These are phyloP conservation scores for Hyalella azteca DNA, from an alignment of 2,888 invertebrate species.

Conservation along the genomic window DNA sequence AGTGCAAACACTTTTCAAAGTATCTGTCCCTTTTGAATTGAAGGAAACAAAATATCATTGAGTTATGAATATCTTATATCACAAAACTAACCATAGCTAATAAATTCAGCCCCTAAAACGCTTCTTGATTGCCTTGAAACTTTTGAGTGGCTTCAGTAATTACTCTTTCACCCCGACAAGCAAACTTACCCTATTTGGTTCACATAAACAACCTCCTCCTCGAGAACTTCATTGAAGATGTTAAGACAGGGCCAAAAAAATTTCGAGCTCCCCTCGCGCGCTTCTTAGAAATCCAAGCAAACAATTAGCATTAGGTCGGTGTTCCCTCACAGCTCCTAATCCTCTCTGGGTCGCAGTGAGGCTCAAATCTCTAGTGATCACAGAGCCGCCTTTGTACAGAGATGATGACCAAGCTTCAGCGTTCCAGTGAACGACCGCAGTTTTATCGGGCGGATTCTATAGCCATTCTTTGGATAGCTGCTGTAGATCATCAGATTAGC, in stretches of 20 bases:
- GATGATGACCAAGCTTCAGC: slow-evolving; percentile 14
- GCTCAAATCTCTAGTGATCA: slow-evolving; percentile 1
- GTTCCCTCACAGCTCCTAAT: slow-evolving; percentile 3
- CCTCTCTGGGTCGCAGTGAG: background rate
- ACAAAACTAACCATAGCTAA: too few relatives aligned
- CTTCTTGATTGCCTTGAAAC: too few relatives aligned
- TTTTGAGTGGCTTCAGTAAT: too few relatives aligned
- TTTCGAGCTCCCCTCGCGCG: background rate
- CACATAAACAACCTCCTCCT: background rate
- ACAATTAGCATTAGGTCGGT: slow-evolving; percentile 21
- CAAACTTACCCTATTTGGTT: too few relatives aligned
- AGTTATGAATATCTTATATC: too few relatives aligned
- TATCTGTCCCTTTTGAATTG: too few relatives aligned
- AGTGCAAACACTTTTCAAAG: too few relatives aligned
- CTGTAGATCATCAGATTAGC: slow-evolving; percentile 35
- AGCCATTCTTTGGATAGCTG: slow-evolving; percentile 34
- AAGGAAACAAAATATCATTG: too few relatives aligned
- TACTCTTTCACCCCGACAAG: too few relatives aligned
- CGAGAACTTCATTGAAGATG: background rate
- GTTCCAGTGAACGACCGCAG: background rate
- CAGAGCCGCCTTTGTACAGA: slow-evolving; percentile 9
- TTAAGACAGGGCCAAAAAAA: background rate
- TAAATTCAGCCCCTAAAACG: too few relatives aligned
- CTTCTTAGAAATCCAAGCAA: background rate
- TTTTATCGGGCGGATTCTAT: slow-evolving; percentile 20